Conservation (phyloP, 2,113 vertebrate species). For the Sander lucioperca region DNA sequence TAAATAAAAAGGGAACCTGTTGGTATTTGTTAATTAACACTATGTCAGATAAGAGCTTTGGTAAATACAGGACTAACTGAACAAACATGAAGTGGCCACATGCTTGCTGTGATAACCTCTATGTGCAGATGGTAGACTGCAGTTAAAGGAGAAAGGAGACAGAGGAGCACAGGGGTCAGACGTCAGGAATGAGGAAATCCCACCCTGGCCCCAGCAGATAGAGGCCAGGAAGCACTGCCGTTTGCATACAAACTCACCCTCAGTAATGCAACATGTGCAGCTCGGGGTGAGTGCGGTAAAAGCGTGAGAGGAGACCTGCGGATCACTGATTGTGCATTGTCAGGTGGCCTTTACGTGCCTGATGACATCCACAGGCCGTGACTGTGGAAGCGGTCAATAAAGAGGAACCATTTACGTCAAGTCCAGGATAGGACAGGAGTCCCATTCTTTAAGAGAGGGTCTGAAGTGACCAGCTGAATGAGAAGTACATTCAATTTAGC, state of each 20-base stretch:
- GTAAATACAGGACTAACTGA: slow-evolving; percentile 38
- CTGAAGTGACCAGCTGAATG: background rate
- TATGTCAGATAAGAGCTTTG: slow-evolving; percentile 24
- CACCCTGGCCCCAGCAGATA: slow-evolving; percentile 70
- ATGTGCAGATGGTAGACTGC: slow-evolving; percentile 67
- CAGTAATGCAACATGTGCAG: slow-evolving; percentile 42
- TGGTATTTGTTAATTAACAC: slow-evolving; percentile 14
- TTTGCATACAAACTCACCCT: slow-evolving; percentile 71
- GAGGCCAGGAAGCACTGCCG: slow-evolving; percentile 68
- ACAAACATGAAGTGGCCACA: slow-evolving; percentile 43
- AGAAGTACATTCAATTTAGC: background rate
- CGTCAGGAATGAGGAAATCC: slow-evolving; percentile 80
- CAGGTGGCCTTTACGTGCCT: slow-evolving; percentile 60
- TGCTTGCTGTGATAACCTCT: slow-evolving; percentile 58
- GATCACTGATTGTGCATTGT: slow-evolving; percentile 52
- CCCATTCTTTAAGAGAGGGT: slow-evolving; percentile 5
- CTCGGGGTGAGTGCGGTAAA: slow-evolving; percentile 39
- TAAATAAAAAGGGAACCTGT: slow-evolving; percentile 29
- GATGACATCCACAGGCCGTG: slow-evolving; percentile 65
- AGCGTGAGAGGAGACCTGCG: slow-evolving; percentile 61
- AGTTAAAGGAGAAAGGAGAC: slow-evolving; percentile 55
- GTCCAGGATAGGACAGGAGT: background rate
- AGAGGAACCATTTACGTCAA: slow-evolving; percentile 24
- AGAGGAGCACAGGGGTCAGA: slow-evolving; percentile 61
- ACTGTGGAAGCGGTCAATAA: slow-evolving; percentile 16